A percentile compares a stretch with the other conserved stretches of the same genome.
Conservation (phyloP, 2,888 invertebrate genomes). For the Mythimna loreyi region DNA sequence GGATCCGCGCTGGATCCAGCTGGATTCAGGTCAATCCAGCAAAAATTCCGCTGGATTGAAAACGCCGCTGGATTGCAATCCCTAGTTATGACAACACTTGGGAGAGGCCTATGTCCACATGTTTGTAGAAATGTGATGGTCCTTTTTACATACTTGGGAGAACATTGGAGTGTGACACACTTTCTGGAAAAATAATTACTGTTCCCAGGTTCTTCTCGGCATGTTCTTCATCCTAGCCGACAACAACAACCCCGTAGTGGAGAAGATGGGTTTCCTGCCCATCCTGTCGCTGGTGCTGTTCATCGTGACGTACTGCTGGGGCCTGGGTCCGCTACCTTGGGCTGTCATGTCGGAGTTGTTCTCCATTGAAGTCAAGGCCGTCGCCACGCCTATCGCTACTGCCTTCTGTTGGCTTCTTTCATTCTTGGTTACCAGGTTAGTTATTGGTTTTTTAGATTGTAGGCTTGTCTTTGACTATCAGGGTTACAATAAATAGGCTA, state of each 20-base stretch:
- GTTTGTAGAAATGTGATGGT: too few species aligned
- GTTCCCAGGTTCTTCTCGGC: constrained; percentile 89
- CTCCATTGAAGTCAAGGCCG: constrained; percentile 94
- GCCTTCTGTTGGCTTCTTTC: constrained; percentile 94
- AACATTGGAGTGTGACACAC: too few species aligned
- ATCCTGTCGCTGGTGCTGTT: constrained; percentile 93
- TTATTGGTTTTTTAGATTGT: not conserved
- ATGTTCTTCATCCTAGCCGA: constrained; percentile 92
- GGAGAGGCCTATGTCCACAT: too few species aligned
- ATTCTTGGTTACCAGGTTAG: constrained; percentile 94
- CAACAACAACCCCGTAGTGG: constrained; percentile 78
- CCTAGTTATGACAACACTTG: too few species aligned
- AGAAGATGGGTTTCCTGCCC: constrained; percentile 92
- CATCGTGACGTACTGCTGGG: constrained; percentile 94
- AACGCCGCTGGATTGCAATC: too few species aligned
- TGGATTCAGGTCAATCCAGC: too few species aligned
- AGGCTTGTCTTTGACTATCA: too few species aligned
- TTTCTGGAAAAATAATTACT: not conserved
- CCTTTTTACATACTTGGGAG: too few species aligned
- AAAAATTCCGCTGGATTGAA: too few species aligned
- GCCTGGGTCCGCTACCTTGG: constrained; percentile 95
- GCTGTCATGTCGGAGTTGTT: constrained; percentile 96
- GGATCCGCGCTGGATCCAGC: too few species aligned
- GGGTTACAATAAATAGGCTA: too few species aligned
- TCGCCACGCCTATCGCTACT: constrained; percentile 94